Percentiles rank a stretch among this genome's conserved stretches.
These are phyloP conservation scores for Phymorhynchus buccinoides DNA, from an alignment of 1,140 invertebrate genomes.

Conservation along the genomic window DNA sequence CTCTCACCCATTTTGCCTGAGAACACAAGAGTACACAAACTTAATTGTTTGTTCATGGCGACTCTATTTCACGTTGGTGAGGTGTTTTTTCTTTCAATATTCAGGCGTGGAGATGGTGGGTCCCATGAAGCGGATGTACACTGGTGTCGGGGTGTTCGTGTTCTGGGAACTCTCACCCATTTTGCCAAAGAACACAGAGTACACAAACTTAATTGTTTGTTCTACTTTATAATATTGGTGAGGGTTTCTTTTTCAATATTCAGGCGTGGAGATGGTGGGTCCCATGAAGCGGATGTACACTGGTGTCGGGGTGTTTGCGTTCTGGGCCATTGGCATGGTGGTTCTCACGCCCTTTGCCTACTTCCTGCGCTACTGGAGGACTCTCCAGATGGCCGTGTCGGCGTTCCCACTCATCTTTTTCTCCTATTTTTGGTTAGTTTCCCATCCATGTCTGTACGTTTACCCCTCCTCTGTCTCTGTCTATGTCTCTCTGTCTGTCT, in stretches of 20 bases:
- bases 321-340: constrained; percentile 81
- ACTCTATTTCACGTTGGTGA: no score
- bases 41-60: no score
- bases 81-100: no score
- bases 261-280: constrained; percentile 68
- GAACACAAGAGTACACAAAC: no score
- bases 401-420: constrained; percentile 82
- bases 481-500: background rate
- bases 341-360: constrained; percentile 79
- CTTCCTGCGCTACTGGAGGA: constrained; percentile 81
- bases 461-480: background rate
- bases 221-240: no score
- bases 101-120: constrained; percentile 68
- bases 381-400: constrained; percentile 83
- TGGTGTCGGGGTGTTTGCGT: constrained; percentile 82
- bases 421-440: constrained; percentile 72
- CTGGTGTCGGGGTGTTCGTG: constrained; percentile 82
- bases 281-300: constrained; percentile 79
- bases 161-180: no score
- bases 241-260: no score
- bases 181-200: no score
- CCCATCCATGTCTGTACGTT: background rate
- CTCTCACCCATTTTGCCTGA: constrained; percentile 78
- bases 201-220: no score
- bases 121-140: constrained; percentile 78